phyloP scores from a whole-genome alignment of 2,113 vertebrate genomes.

The Ictalurus punctatus region DNA sequence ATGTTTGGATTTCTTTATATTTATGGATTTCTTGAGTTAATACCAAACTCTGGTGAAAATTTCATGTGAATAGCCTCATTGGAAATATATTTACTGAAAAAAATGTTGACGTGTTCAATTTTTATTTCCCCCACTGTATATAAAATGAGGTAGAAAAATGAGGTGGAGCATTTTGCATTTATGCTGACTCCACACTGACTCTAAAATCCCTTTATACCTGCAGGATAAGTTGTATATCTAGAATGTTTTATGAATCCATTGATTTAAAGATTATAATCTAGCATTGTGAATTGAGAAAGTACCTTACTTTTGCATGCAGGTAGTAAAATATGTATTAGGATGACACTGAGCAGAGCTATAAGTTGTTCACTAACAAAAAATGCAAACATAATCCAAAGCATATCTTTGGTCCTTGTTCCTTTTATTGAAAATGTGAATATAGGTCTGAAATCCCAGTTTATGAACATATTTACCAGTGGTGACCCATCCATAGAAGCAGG shows the following conservation, averaged over 20 bases:
- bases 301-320: conserved; percentile 20
- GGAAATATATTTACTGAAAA: too few species aligned
- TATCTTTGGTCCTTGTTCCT: not conserved
- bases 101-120: too few species aligned
- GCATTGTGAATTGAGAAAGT: not conserved
- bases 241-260: not conserved
- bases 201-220: conserved; percentile 30
- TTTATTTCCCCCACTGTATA: too few species aligned
- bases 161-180: conserved; percentile 27
- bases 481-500: not conserved
- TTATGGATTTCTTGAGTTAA: too few species aligned
- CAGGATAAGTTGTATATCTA: conserved; percentile 21
- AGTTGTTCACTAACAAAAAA: not conserved
- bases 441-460: not conserved
- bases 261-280: not conserved
- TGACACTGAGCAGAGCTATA: not conserved
- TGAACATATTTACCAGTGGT: not conserved
- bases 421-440: not conserved
- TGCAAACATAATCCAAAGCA: not conserved
- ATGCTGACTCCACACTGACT: conserved; percentile 43
- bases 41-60: too few species aligned
- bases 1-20: too few species aligned
- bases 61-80: too few species aligned
- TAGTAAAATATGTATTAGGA: not conserved
- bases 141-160: conserved; percentile 33